Evolutionary conservation across 2,113 vertebrate species (phyloP).

Genomic region (Myodes glareolus): DNA sequence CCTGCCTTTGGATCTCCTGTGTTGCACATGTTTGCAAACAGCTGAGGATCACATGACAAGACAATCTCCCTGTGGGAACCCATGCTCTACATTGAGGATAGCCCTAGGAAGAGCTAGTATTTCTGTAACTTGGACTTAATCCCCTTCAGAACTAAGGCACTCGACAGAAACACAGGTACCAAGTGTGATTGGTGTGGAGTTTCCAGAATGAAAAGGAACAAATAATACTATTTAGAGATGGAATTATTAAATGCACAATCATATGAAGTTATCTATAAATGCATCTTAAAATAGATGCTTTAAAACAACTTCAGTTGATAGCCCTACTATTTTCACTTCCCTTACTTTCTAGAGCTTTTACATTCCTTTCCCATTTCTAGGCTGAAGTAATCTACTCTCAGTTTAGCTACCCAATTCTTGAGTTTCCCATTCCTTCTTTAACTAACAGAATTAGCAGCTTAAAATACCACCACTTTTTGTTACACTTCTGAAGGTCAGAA

Average conservation of each 20-base stretch:
- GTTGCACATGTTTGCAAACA: not conserved
- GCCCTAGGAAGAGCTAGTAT: not conserved
- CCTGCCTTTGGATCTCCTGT: not conserved
- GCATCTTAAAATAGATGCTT: not conserved
- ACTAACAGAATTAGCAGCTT: constrained; percentile 3
- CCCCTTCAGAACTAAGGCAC: not conserved
- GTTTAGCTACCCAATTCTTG: not conserved
- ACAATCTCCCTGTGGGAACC: not conserved
- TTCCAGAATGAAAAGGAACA: not conserved
- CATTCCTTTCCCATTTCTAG: not conserved
- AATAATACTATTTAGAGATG: not conserved
- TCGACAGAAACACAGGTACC: not conserved
- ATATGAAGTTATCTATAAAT: not conserved
- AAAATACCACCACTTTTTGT: not conserved
- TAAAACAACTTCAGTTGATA: not conserved
- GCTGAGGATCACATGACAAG: not conserved
- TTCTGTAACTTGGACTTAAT: not conserved
- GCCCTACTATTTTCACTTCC: not conserved
- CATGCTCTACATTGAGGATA: not conserved
- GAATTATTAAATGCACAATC: not conserved
- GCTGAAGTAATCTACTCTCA: not conserved
- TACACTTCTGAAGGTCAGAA: not conserved
- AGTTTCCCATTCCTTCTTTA: not conserved
- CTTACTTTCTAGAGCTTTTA: not conserved
- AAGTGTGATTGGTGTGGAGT: not conserved